phyloP scores from a whole-genome alignment of 92 coral and sea anemone genomes.

The Porites divaricata region DNA sequence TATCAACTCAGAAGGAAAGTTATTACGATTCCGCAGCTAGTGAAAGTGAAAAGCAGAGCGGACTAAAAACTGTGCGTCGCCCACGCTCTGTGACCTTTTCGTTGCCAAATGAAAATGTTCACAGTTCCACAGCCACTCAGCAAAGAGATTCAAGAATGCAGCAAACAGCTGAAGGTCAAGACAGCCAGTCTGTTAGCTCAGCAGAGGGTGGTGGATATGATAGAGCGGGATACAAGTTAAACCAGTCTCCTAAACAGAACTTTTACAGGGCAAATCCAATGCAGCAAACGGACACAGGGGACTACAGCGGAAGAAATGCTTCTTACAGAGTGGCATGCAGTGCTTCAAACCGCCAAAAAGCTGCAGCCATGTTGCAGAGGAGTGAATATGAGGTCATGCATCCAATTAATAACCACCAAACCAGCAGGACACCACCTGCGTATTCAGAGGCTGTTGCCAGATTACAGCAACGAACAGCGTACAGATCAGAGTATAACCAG shows the following conservation, averaged over 20 bases:
- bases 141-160: slow-evolving; percentile 8
- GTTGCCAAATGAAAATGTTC: slow-evolving; percentile 1
- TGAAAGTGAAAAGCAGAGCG: slow-evolving; percentile 12
- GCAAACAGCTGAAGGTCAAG: slow-evolving; percentile 4
- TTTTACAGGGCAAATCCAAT: background rate
- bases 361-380: slow-evolving; percentile 20
- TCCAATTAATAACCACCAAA: slow-evolving; percentile 11
- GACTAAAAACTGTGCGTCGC: slow-evolving; percentile 26
- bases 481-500: slow-evolving; percentile 28
- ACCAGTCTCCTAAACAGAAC: slow-evolving; percentile 29
- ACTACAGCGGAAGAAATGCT: slow-evolving; percentile 10
- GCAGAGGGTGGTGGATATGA: slow-evolving; percentile 13
- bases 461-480: slow-evolving; percentile 9
- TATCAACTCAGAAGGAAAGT: slow-evolving; percentile 9
- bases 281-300: slow-evolving; percentile 3
- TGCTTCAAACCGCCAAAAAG: slow-evolving; percentile 18
- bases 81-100: slow-evolving; percentile 46
- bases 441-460: slow-evolving; percentile 13
- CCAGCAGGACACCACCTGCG: slow-evolving; percentile 5
- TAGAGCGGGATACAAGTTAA: background rate
- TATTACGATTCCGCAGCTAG: background rate
- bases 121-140: background rate
- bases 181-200: background rate
- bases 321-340: slow-evolving; percentile 12
- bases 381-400: slow-evolving; percentile 27